Evolutionary conservation across 2,113 vertebrate species (phyloP).

Genomic region (Sterna hirundo): DNA sequence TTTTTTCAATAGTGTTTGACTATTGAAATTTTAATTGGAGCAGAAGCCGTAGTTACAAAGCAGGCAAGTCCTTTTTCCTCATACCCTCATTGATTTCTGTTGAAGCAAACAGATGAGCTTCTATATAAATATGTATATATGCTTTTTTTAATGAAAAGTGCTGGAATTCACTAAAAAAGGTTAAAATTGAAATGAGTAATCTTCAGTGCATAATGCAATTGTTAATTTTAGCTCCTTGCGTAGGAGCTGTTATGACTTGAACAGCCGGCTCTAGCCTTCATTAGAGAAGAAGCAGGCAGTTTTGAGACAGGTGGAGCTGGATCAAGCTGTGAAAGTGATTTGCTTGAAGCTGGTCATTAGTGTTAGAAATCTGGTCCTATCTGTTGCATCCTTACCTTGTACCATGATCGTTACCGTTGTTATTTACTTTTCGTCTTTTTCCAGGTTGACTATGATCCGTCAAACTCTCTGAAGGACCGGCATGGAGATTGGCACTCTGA

Average conservation of each 20-base stretch:
- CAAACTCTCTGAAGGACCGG: constrained; percentile 62
- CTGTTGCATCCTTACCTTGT: constrained; percentile 41
- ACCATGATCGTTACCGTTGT: not conserved
- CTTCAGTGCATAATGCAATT: constrained; percentile 80
- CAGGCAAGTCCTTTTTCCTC: constrained; percentile 9
- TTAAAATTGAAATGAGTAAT: constrained; percentile 88
- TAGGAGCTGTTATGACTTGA: constrained; percentile 84
- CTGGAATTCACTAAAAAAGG: constrained; percentile 81
- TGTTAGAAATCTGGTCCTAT: constrained; percentile 66
- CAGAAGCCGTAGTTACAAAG: constrained; percentile 19
- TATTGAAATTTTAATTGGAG: not conserved
- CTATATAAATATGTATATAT: constrained; percentile 61
- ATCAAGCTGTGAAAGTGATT: constrained; percentile 76
- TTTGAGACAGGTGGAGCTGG: constrained; percentile 80
- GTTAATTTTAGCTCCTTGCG: constrained; percentile 86
- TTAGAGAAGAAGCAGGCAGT: constrained; percentile 80
- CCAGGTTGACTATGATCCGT: constrained; percentile 74
- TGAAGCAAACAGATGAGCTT: constrained; percentile 73
- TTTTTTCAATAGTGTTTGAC: not conserved
- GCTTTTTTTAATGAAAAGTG: constrained; percentile 71
- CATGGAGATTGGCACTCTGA: constrained; percentile 65
- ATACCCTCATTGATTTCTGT: constrained; percentile 55
- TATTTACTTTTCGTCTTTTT: constrained; percentile 66
- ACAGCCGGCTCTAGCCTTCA: constrained; percentile 83
- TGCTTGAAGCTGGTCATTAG: constrained; percentile 77